These are phyloP conservation scores for Erythrolamprus reginae DNA, from an alignment of 2,113 vertebrate genomes.

Conservation along the genomic window DNA sequence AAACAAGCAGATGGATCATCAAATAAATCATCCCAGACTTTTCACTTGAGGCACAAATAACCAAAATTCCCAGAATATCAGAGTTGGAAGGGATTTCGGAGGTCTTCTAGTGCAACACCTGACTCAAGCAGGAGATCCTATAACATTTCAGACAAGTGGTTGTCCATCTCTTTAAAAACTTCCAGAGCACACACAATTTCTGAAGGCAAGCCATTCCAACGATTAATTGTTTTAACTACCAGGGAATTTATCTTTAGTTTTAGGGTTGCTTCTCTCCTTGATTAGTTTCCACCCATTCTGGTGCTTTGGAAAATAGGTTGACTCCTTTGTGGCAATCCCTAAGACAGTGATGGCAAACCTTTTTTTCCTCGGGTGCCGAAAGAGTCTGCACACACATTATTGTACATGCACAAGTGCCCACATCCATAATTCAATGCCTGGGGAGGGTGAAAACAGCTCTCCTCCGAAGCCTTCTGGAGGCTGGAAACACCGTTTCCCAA, in stretches of 20 bases:
- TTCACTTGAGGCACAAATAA: not conserved
- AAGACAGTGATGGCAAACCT: no score
- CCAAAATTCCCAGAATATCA: not conserved
- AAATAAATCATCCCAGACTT: not conserved
- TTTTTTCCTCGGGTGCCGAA: no score
- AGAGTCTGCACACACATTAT: no score
- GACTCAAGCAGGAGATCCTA: not conserved
- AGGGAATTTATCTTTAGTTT: not conserved
- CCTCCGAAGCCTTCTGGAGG: no score
- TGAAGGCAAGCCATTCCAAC: not conserved
- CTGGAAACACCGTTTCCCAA: no score
- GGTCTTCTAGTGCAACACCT: not conserved
- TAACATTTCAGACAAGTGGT: not conserved
- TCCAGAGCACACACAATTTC: not conserved
- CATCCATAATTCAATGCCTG: no score
- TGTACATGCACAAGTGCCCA: no score
- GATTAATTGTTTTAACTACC: not conserved
- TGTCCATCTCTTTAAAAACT: not conserved
- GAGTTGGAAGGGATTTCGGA: not conserved
- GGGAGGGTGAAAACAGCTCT: no score
- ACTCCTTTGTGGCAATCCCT: not conserved
- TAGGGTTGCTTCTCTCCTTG: not conserved
- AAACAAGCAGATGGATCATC: not conserved
- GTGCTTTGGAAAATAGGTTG: not conserved
- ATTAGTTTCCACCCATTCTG: not conserved